A percentile compares a stretch with the other conserved stretches of the same genome.
These are phyloP conservation scores for Leptopilina drosophilae DNA, from an alignment of 2,888 invertebrate species.

Conservation along the genomic window DNA sequence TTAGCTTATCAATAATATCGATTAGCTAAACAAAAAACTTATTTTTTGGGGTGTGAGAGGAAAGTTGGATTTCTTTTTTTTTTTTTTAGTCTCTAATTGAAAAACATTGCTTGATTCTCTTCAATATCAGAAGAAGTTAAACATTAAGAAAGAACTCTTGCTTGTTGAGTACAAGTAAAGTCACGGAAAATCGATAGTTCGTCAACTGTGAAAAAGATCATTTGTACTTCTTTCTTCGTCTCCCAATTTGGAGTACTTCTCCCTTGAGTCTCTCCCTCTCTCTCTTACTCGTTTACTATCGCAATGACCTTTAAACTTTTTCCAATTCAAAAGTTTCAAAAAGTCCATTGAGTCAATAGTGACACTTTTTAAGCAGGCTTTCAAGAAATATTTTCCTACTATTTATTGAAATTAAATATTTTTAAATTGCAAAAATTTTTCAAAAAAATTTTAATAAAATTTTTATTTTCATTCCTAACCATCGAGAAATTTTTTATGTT, in stretches of 20 bases:
- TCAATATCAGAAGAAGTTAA: neutral
- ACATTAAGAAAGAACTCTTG: conserved; percentile 3
- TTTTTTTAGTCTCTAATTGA: conserved; percentile 2
- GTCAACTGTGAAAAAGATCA: conserved; percentile 28
- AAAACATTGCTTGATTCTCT: conserved; percentile 8
- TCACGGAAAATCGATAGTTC: conserved; percentile 37
- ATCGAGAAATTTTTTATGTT: no score
- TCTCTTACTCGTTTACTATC: no score
- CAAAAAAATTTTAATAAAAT: no score
- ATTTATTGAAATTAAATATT: no score
- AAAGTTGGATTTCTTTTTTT: no score
- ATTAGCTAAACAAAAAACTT: neutral
- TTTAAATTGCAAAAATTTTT: no score
- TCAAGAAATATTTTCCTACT: neutral
- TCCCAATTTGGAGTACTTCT: conserved; percentile 2
- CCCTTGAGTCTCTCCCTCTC: neutral
- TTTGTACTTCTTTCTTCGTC: conserved; percentile 25
- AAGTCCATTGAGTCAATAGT: conserved; percentile 32
- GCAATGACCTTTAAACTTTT: conserved; percentile 33
- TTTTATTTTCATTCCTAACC: no score
- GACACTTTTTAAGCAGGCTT: neutral
- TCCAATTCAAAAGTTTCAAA: conserved; percentile 12
- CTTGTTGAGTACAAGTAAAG: conserved; percentile 23
- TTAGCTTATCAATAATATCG: neutral
- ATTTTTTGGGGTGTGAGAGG: no score